Conservation (phyloP, 2,888 invertebrate genomes). For the Magallana nippona region DNA sequence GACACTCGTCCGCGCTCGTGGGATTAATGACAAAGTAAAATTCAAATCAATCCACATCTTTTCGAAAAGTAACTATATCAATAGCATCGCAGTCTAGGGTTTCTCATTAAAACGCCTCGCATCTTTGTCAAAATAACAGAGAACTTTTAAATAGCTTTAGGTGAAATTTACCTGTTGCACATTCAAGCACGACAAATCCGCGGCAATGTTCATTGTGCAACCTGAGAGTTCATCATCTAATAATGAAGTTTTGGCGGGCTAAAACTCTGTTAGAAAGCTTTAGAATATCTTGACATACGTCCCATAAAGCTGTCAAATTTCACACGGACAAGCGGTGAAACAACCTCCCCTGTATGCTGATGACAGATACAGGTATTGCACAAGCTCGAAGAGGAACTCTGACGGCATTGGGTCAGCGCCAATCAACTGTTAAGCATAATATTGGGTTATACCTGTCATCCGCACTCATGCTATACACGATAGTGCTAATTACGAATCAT, state of each 20-base stretch:
- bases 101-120: background rate
- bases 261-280: background rate
- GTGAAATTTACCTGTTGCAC: constrained; percentile 7
- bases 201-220: background rate
- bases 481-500: background rate
- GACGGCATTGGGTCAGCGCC: constrained; percentile 2
- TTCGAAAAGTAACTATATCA: background rate
- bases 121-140: background rate
- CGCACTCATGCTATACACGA: background rate
- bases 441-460: background rate
- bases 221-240: background rate
- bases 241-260: constrained; percentile 26
- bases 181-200: background rate
- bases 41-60: constrained; percentile 2
- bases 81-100: background rate
- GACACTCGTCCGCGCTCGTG: constrained; percentile 4
- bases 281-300: background rate
- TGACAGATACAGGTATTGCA: constrained; percentile 32
- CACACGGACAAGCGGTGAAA: background rate
- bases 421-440: background rate
- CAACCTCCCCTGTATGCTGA: background rate
- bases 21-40: constrained; percentile 21
- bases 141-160: background rate
- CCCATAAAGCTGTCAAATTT: constrained; percentile 27
- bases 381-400: constrained; percentile 5